Conservation (phyloP, 92 coral and sea anemone genomes). For the Porites rus region DNA sequence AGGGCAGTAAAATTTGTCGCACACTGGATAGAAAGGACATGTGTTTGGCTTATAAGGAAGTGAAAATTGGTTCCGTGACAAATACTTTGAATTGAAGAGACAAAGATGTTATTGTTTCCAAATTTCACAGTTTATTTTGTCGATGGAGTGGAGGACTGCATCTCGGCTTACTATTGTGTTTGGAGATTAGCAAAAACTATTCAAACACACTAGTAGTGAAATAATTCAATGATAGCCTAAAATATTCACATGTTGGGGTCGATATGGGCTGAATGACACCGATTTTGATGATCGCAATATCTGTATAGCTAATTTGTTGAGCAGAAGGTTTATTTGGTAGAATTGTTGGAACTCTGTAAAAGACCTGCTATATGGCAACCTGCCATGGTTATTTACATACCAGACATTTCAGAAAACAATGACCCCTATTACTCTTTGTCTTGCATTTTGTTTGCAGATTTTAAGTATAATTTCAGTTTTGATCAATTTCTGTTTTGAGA, state of each 20-base stretch:
- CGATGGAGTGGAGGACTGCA: not conserved
- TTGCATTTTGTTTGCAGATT: too few relatives aligned
- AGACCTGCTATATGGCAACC: too few relatives aligned
- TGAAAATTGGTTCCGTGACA: not conserved
- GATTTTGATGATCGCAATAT: too few relatives aligned
- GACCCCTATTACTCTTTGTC: too few relatives aligned
- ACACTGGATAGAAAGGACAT: not conserved
- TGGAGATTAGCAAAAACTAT: not conserved
- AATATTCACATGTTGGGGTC: not conserved
- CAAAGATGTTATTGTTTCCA: slow-evolving; percentile 12
- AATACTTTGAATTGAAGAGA: not conserved
- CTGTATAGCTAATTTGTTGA: too few relatives aligned
- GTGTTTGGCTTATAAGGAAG: not conserved
- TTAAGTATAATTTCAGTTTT: too few relatives aligned
- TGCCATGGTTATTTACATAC: too few relatives aligned
- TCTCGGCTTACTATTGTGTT: slow-evolving; percentile 19
- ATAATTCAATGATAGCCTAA: not conserved
- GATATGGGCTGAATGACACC: too few relatives aligned
- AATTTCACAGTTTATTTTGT: slow-evolving; percentile 21
- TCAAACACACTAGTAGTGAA: not conserved
- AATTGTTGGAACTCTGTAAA: too few relatives aligned
- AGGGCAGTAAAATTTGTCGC: slow-evolving; percentile 8
- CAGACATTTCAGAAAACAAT: too few relatives aligned
- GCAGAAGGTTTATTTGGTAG: too few relatives aligned
- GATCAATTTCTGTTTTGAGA: too few relatives aligned